Evolutionary conservation across 2,113 vertebrate species (phyloP).

Genomic region (Aviceda subcristata): DNA sequence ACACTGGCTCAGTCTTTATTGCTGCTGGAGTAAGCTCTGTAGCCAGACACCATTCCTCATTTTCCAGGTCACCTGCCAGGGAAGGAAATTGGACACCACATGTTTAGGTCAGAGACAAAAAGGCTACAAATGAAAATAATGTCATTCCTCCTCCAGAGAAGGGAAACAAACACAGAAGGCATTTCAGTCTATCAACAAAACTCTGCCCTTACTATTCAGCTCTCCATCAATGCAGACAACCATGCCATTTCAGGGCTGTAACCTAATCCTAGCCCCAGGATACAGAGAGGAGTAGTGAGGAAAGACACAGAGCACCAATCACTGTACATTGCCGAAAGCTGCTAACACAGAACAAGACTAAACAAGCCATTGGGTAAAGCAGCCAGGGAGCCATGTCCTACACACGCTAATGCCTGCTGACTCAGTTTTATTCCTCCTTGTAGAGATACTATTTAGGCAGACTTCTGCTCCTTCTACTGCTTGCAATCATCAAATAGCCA

Average conservation of each 20-base stretch:
- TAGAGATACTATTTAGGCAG: not conserved
- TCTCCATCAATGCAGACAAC: conserved; percentile 1
- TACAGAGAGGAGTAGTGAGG: not conserved
- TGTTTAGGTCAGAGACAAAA: conserved; percentile 31
- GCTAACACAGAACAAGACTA: conserved; percentile 30
- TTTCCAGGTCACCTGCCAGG: conserved; percentile 79
- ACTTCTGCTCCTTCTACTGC: not conserved
- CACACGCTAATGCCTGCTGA: not conserved
- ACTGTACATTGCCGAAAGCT: not conserved
- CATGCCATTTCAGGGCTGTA: not conserved
- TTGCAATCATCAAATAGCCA: not conserved
- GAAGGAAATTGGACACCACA: conserved; percentile 9
- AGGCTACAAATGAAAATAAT: not conserved
- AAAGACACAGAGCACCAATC: conserved; percentile 21
- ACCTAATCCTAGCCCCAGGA: not conserved
- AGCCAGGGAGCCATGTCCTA: not conserved
- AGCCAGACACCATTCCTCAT: conserved; percentile 89
- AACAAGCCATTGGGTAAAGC: conserved; percentile 4
- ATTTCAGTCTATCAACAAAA: conserved; percentile 44
- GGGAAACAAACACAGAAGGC: conserved; percentile 26
- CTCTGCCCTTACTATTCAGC: conserved; percentile 8
- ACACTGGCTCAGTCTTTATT: conserved; percentile 83
- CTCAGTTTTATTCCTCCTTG: not conserved
- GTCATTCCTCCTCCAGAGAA: not conserved
- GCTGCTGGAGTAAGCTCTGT: conserved; percentile 72